phyloP scores from a whole-genome alignment of 1,140 invertebrate species.

The Homarus americanus region DNA sequence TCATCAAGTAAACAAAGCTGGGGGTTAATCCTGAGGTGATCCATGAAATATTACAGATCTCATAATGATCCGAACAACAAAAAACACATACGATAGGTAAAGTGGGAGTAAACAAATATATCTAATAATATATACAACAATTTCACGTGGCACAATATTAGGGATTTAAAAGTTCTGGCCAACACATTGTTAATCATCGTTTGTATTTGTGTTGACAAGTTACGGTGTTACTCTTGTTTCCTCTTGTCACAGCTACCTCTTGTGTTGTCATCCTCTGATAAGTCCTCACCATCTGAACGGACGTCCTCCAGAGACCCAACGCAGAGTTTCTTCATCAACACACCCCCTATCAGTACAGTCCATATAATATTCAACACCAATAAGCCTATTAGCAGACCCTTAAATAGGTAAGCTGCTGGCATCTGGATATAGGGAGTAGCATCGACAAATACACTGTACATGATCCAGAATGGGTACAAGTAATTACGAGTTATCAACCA shows the following conservation, averaged over 20 bases:
- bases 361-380: slow-evolving; percentile 38
- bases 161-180: no score
- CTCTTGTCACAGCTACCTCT: background rate
- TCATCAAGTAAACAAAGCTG: no score
- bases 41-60: no score
- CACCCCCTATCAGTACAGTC: slow-evolving; percentile 44
- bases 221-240: background rate
- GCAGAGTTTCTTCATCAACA: slow-evolving; percentile 27
- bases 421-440: slow-evolving; percentile 90
- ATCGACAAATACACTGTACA: slow-evolving; percentile 88
- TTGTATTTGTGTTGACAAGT: no score
- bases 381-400: slow-evolving; percentile 19
- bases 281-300: slow-evolving; percentile 44
- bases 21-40: no score
- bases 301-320: slow-evolving; percentile 37
- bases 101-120: no score
- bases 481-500: slow-evolving; percentile 93
- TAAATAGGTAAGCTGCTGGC: slow-evolving; percentile 93
- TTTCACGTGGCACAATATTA: no score
- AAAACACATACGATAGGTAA: no score
- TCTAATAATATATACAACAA: no score
- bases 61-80: no score
- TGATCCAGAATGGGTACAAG: slow-evolving; percentile 92
- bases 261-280: background rate
- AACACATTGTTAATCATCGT: no score